Evolutionary conservation across 2,888 invertebrate genomes (phyloP), one percentile per base, ranked within the genome.

Genomic region (Cancer borealis): DNA sequence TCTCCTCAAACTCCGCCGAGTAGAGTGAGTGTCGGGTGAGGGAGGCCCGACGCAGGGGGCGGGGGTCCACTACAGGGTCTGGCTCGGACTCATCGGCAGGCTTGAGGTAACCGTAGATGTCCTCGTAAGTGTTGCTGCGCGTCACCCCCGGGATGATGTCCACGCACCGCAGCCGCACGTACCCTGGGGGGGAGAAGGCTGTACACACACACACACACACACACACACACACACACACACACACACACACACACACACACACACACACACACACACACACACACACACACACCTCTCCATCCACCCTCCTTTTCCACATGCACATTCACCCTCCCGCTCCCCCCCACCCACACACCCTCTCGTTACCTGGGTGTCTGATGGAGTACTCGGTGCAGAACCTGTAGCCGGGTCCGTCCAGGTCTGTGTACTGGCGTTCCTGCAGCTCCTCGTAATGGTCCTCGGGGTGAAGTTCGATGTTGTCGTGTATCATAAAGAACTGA

Each of bases 321-420:
- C 30, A n/a, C 30, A 10, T 66, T 21, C 66, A 6, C 66, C 21
- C 8, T 0, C n/a, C 21, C 2, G 21, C 2, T 5, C 66, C 14
- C 6, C 10, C 73, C n/a, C 26, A 10, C 30, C 10, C 46, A 45
- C n/a, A 47, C 26, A 17, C n/a, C 26, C 79, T 10, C 6, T 0
- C 88, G 90, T 88, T 92, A 96, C 96, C 96, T 84, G 93, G 88
- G 79, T 95, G 92, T 84, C 94, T 95, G n/a, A 95, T 95, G 1
- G 96, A 96, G 54, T 96, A 96, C 93, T 96, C 96, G 92, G 96
- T 96, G 90, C 96, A 96, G 92, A 96, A 96, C 47, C 96, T 95
- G 47, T 96, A 95, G 21, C 95, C 95, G 10, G 96, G 96, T 12
- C 95, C 96, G 10, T 96, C 96, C 26, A 95, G 26, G n/a, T 96